Evolutionary conservation across 2,888 invertebrate species (phyloP), one percentile per base, ranked within the genome.

Genomic region (Chloromyia formosa): DNA sequence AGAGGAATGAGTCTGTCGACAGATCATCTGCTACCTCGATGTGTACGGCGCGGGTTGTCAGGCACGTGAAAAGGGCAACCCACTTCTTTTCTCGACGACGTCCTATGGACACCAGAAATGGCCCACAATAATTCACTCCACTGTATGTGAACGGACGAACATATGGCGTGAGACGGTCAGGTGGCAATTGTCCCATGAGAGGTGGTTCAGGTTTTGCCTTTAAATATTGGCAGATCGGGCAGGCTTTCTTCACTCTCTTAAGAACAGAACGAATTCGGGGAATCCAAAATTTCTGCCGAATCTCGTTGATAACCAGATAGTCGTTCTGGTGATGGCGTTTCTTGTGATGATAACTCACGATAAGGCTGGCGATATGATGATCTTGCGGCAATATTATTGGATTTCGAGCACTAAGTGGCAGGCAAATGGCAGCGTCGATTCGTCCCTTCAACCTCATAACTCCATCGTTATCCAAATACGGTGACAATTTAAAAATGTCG

Each of bases 141-240:
- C 78, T 77, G 49, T 78, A 78, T 1, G 76, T 64, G 53, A 79
- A 79, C 0, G 78, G 78, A 1, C 75, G 35, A 0, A 76, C 68
- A 22, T 76, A 77, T 22, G 78, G 78, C 4, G 76, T 77, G 2
- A 35, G 3, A 4, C 27, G 2, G 27, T 35, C 27, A 35, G 7
- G 3, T 4, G 27, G 27, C 27, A 35, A 7, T 35, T 35, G 27
- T 2, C 27, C 27, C 27, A 35, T 35, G 2, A 35, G 2, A 7
- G 27, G 9, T 45, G 45, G 16, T 16, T 35, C 40, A 40, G 73
- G 35, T 14, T 61, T 73, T 23, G 73, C 73, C 14, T 61, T 27
- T 18, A 27, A n/a, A n/a, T n/a, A n/a, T n/a, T n/a, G n/a, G n/a
- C n/a, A n/a, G n/a, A n/a, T n/a, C n/a, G n/a, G n/a, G n/a, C n/a